Evolutionary conservation across 2,113 vertebrate species (phyloP), one percentile per base, ranked within the genome.

Genomic region (Lasiurus borealis): DNA sequence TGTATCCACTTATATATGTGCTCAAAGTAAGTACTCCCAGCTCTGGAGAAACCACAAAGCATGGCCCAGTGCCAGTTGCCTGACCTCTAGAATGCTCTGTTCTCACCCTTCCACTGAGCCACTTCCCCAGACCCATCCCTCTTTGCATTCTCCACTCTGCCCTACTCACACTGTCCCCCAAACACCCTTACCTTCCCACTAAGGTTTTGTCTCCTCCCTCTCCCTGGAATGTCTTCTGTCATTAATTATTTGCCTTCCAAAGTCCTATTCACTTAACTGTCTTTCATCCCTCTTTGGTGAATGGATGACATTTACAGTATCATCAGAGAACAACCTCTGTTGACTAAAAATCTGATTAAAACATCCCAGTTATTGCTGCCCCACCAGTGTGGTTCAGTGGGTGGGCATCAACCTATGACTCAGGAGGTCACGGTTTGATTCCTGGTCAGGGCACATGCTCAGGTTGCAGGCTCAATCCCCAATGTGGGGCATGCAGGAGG

Each of bases 271-370:
- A 72, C 25, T 72, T 82, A 66, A 72, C 59, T 66, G 16, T 19
- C 62, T 96, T 46, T 85, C 31, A 21, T 78, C 82, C 85, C 19
- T 40, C 80, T 36, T 89, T 6, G 4, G 12, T 66, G 23, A 86
- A 76, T 91, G 71, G 8, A 62, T 93, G 29, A 29, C 31, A 84
- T 83, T 31, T 57, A 18, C 21, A 31, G 25, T 72, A 31, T 95
- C 54, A 29, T 88, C 73, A 48, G 46, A 93, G 46, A 80, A 27
- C 59, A 27, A 12, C 57, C 8, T 90, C 31, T 87, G 19, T 93
- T 92, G 44, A 86, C 36, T 91, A 54, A 84, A 94, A 88, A 31
- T 15, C 69, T 87, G 62, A 85, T 94, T 78, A 91, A 95, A 84
- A 15, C 52, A 72, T 62, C 25, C 59, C 54, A 57, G 4, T 62